A percentile compares a stretch with the other conserved stretches of the same genome.
phyloP scores from a whole-genome alignment of 2,888 invertebrate genomes.

The Platycnemis pennipes region DNA sequence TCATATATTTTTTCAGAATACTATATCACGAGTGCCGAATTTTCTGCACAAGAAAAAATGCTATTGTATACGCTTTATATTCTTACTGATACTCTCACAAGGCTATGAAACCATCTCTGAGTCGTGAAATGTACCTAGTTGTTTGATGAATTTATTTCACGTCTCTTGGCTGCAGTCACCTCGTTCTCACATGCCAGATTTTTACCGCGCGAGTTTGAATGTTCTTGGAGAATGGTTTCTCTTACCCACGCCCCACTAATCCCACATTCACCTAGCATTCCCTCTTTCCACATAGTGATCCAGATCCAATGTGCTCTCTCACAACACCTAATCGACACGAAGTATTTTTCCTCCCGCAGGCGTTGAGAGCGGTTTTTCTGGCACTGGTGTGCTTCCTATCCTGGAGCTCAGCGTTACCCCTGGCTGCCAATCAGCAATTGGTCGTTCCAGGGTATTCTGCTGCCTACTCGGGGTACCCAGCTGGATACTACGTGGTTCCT shows the following conservation, averaged over 20 bases:
- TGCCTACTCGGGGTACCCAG: background rate
- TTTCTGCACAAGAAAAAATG: too few relatives aligned
- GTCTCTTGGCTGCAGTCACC: too few relatives aligned
- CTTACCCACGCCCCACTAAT: background rate
- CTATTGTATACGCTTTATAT: too few relatives aligned
- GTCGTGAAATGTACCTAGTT: too few relatives aligned
- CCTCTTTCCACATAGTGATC: background rate
- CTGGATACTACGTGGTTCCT: background rate
- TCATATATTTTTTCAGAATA: too few relatives aligned
- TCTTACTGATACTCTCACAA: too few relatives aligned
- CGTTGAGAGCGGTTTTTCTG: constrained; percentile 80
- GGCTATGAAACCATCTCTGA: too few relatives aligned
- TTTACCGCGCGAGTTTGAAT: too few relatives aligned
- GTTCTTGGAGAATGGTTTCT: background rate
- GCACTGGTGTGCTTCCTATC: constrained; percentile 76
- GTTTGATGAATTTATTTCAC: too few relatives aligned
- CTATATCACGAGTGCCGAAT: too few relatives aligned
- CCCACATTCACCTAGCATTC: background rate
- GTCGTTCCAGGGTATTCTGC: background rate
- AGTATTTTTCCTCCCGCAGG: constrained; percentile 74
- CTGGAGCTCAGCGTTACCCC: background rate
- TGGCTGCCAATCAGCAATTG: background rate
- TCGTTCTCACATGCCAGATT: too few relatives aligned
- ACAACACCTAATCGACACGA: background rate
- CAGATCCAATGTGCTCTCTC: background rate